phyloP scores from a whole-genome alignment of 1,140 invertebrate genomes.

The Leguminivora glycinivorella region DNA sequence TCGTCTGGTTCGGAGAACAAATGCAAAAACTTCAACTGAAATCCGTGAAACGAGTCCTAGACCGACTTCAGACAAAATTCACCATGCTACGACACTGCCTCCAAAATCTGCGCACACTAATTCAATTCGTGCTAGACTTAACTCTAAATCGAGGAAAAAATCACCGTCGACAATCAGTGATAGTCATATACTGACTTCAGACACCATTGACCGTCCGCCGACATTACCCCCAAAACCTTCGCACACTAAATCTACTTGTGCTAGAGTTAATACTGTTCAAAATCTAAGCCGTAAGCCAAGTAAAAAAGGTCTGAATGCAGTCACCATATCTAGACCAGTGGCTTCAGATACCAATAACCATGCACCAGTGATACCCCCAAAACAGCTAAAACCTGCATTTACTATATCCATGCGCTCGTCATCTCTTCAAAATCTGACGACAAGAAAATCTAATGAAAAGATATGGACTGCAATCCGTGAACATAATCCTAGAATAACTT shows the following conservation, averaged over 20 bases:
- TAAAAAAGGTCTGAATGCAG: not conserved
- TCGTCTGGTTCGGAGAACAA: not conserved
- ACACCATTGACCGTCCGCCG: not conserved
- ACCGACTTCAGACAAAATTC: not conserved
- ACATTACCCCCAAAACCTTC: not conserved
- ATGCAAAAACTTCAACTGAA: not conserved
- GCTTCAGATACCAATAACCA: not conserved
- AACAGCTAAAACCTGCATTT: not conserved
- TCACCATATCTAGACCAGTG: not conserved
- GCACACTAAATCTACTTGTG: not conserved
- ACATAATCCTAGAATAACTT: not conserved
- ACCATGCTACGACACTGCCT: not conserved
- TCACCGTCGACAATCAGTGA: not conserved
- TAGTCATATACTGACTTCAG: not conserved
- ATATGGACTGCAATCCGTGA: not conserved
- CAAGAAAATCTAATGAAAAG: not conserved
- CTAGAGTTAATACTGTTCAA: not conserved
- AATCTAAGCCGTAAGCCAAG: not conserved
- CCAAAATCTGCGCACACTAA: no score
- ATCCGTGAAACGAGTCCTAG: not conserved
- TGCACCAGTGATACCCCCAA: not conserved
- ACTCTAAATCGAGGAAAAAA: not conserved
- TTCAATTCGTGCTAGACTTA: no score
- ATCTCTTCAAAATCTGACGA: not conserved
- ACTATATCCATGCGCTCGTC: not conserved